These are phyloP conservation scores for Columba guinea DNA, from an alignment of 2,797 vertebrate species.

Conservation along the genomic window DNA sequence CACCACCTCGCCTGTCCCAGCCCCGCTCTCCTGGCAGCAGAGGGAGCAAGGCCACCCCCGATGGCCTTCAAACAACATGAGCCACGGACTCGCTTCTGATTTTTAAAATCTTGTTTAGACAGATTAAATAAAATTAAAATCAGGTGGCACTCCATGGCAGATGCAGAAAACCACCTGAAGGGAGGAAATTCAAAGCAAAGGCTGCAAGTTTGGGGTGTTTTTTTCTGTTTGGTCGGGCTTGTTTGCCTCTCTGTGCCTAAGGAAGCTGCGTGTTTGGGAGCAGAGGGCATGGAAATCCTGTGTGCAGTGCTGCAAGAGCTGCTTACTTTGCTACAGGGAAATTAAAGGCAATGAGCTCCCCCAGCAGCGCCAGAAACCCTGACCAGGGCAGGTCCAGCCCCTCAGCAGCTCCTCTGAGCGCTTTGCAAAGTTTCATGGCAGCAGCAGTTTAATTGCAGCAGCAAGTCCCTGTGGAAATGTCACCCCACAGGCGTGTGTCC, in stretches of 20 bases:
- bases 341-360: not conserved
- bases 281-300: not conserved
- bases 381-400: fast-evolving
- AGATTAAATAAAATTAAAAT: not conserved
- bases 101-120: not conserved
- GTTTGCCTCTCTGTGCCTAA: too few species aligned
- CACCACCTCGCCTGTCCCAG: not conserved
- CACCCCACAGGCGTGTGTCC: not conserved
- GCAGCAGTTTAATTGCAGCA: not conserved
- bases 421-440: not conserved
- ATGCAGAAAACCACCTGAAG: not conserved
- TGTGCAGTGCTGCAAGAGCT: not conserved
- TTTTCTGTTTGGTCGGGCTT: too few species aligned
- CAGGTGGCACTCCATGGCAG: not conserved
- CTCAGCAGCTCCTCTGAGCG: not conserved
- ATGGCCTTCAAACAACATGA: not conserved
- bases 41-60: not conserved
- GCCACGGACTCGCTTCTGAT: fast-evolving
- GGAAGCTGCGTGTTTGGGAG: not conserved
- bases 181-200: not conserved
- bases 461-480: not conserved
- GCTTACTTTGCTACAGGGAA: not conserved
- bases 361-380: not conserved
- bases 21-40: not conserved
- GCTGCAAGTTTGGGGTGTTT: not conserved